These are phyloP conservation scores for Conus ventricosus DNA, from an alignment of 1,140 invertebrate species.

Conservation along the genomic window DNA sequence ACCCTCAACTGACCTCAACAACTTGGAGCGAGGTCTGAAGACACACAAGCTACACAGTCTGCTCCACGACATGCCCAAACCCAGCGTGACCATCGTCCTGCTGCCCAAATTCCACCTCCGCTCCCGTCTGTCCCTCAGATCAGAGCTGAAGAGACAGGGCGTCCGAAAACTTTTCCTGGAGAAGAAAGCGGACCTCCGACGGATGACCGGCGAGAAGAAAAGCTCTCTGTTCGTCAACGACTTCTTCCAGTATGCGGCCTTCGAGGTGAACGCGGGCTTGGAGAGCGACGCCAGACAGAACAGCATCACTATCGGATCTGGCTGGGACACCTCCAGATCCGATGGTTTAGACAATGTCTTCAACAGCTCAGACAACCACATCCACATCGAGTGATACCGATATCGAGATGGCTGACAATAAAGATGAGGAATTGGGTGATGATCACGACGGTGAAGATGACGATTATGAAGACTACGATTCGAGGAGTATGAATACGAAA, in stretches of 20 bases:
- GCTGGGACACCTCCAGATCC: neutral
- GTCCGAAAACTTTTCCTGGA: neutral
- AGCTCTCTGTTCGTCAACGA: conserved; percentile 12
- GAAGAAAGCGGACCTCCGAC: conserved; percentile 4
- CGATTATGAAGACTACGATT: neutral
- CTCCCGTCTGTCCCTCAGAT: neutral
- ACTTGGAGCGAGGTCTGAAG: neutral
- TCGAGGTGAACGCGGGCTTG: conserved; percentile 22
- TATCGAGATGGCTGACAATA: neutral
- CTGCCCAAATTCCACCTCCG: conserved; percentile 21
- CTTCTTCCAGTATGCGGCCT: conserved; percentile 18
- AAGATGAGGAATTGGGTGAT: neutral
- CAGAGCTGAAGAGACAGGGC: neutral
- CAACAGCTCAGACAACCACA: neutral
- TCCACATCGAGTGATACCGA: neutral
- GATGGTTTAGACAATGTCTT: neutral
- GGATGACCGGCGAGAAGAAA: conserved; percentile 25
- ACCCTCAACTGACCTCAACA: neutral
- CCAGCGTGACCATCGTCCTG: conserved; percentile 20
- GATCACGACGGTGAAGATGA: conserved; percentile 4
- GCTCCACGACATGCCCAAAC: conserved; percentile 21
- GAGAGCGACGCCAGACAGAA: neutral
- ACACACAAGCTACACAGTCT: neutral
- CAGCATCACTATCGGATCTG: neutral
- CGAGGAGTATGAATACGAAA: neutral